Percentiles rank a stretch among this genome's conserved stretches.
phyloP scores from a whole-genome alignment of 2,888 invertebrate species.

The Noctua pronuba region DNA sequence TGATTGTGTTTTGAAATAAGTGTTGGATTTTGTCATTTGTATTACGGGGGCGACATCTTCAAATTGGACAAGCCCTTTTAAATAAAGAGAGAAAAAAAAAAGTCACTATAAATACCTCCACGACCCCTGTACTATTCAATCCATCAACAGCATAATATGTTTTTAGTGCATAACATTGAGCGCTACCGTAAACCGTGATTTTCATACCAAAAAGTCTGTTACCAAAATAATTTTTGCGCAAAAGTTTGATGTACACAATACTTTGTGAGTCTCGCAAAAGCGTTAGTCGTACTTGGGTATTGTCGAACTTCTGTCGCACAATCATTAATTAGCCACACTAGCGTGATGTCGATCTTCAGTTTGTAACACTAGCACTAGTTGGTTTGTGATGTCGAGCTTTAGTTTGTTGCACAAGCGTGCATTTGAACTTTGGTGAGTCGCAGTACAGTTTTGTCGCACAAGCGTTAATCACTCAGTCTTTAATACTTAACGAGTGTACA shows the following conservation, averaged over 20 bases:
- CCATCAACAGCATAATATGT: background rate
- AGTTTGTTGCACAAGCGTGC: background rate
- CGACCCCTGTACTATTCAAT: background rate
- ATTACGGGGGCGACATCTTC: too few species aligned
- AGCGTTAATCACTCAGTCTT: background rate
- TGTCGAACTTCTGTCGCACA: background rate
- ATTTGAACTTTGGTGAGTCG: background rate
- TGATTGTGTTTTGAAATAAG: too few species aligned
- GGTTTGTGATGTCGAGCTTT: background rate
- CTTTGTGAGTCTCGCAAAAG: background rate
- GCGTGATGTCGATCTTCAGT: background rate
- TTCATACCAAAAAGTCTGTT: background rate
- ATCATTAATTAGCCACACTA: too few species aligned
- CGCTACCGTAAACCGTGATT: background rate
- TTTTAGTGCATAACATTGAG: background rate
- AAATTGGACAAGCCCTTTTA: too few species aligned
- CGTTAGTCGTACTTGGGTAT: background rate
- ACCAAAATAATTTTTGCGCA: background rate
- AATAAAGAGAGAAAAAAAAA: too few species aligned
- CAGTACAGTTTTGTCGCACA: background rate
- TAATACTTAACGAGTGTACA: slow-evolving; percentile 18
- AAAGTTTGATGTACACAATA: background rate
- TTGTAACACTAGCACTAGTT: background rate
- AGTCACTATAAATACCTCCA: too few species aligned
- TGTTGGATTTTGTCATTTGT: too few species aligned